Conservation (phyloP, 53 echinoderm and acorn worm species). For the Zoroaster sp. region DNA sequence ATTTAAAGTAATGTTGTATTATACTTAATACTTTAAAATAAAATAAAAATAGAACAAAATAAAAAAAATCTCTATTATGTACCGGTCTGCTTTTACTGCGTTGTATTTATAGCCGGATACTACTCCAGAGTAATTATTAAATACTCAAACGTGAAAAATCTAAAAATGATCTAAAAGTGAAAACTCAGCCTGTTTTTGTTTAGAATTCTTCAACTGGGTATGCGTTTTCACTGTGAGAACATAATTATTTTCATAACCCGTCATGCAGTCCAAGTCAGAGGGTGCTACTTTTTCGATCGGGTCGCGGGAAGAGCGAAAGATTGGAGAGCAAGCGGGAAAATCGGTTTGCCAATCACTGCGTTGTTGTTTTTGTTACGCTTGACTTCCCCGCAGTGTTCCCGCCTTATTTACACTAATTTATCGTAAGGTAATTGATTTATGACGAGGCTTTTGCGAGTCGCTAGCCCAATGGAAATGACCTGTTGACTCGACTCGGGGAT, state of each 20-base stretch:
- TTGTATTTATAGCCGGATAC: too few relatives aligned
- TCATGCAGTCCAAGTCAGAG: background rate
- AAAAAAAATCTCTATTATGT: too few relatives aligned
- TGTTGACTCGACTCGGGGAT: background rate
- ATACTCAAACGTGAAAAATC: too few relatives aligned
- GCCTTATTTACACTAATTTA: slow-evolving; percentile 54
- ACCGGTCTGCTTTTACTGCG: too few relatives aligned
- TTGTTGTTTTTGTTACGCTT: slow-evolving; percentile 45
- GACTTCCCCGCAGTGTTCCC: background rate
- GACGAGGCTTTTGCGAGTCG: background rate
- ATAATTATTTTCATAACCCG: background rate
- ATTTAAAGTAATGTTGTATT: too few relatives aligned
- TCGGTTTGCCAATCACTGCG: slow-evolving; percentile 26
- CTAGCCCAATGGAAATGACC: background rate
- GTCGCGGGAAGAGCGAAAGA: background rate
- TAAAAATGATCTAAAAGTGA: too few relatives aligned
- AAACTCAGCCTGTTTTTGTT: too few relatives aligned
- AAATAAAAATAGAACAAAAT: too few relatives aligned
- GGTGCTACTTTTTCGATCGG: background rate
- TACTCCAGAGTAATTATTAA: too few relatives aligned
- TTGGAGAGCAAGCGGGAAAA: background rate
- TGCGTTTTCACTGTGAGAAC: background rate
- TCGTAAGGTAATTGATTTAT: slow-evolving; percentile 46
- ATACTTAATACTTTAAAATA: too few relatives aligned
- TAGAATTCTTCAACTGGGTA: too few relatives aligned